Conservation (phyloP, 2,888 invertebrate genomes). For the Lasioglossum leucozonium region DNA sequence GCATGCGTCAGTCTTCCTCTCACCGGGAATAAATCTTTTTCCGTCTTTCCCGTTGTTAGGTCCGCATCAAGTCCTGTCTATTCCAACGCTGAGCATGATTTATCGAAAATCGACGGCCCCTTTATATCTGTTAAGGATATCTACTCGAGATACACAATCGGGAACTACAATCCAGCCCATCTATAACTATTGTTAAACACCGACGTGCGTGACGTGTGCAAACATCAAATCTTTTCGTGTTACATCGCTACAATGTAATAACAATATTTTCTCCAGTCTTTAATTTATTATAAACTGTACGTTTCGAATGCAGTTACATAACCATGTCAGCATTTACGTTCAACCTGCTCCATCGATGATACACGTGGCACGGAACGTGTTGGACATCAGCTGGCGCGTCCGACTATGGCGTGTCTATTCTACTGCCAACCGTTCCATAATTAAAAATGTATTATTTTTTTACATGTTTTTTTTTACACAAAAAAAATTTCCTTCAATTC, state of each 20-base stretch:
- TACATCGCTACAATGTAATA: background rate
- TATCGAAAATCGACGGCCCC: background rate
- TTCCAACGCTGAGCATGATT: conserved; percentile 5
- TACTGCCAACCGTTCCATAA: background rate
- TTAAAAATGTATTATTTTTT: too few relatives aligned
- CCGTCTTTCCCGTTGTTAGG: conserved; percentile 17
- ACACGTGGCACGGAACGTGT: background rate
- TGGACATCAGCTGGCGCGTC: background rate
- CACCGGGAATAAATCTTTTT: conserved; percentile 26
- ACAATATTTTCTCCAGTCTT: too few relatives aligned
- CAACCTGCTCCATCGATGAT: background rate
- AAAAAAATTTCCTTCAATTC: too few relatives aligned
- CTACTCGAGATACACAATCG: background rate
- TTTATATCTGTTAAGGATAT: background rate
- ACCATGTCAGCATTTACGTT: background rate
- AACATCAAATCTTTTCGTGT: background rate
- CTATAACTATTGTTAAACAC: background rate
- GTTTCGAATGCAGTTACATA: background rate
- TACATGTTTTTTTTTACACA: too few relatives aligned
- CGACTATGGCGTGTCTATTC: background rate
- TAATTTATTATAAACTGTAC: too few relatives aligned
- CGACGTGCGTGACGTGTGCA: background rate
- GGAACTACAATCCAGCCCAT: background rate
- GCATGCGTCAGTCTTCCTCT: conserved; percentile 21
- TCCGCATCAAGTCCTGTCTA: conserved; percentile 8